These are phyloP conservation scores for Seladonia tumulorum DNA, from an alignment of 2,888 invertebrate genomes.

Conservation along the genomic window DNA sequence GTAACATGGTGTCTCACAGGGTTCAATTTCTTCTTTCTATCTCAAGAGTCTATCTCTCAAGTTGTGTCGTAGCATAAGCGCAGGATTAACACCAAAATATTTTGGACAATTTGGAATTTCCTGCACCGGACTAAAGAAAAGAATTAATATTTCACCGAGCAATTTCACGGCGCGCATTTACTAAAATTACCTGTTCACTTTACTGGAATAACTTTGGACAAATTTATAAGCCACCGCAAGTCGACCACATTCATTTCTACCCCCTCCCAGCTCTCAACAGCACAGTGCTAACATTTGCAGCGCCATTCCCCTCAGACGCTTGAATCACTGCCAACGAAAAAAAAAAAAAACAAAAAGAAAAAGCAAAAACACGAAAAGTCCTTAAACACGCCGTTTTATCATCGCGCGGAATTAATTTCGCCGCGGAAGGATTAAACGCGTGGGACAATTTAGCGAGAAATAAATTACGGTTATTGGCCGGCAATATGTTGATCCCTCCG, in stretches of 20 bases:
- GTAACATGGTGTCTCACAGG: no score
- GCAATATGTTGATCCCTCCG: slow-evolving; percentile 46
- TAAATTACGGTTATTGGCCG: slow-evolving; percentile 53
- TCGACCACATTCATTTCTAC: not conserved
- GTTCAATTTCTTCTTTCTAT: no score
- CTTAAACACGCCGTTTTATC: not conserved
- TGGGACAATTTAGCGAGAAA: slow-evolving; percentile 35
- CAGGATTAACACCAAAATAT: not conserved
- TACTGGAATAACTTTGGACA: not conserved
- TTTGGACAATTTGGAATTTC: not conserved
- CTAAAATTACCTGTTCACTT: not conserved
- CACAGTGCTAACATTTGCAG: slow-evolving; percentile 1
- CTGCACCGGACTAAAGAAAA: not conserved
- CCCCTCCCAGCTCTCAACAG: not conserved
- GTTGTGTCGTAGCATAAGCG: no score
- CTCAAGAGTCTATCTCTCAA: no score
- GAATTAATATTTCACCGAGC: not conserved
- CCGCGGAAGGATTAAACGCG: slow-evolving; percentile 33
- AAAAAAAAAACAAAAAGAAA: not conserved
- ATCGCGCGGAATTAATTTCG: slow-evolving; percentile 34
- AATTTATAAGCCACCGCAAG: not conserved
- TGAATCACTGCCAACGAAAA: slow-evolving; percentile 11
- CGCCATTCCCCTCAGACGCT: not conserved
- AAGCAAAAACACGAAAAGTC: not conserved
- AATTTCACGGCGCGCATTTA: not conserved